A percentile compares a stretch with the other conserved stretches of the same genome.
Evolutionary conservation across 2,113 vertebrate genomes (phyloP).

Genomic region (Menidia beryllina): DNA sequence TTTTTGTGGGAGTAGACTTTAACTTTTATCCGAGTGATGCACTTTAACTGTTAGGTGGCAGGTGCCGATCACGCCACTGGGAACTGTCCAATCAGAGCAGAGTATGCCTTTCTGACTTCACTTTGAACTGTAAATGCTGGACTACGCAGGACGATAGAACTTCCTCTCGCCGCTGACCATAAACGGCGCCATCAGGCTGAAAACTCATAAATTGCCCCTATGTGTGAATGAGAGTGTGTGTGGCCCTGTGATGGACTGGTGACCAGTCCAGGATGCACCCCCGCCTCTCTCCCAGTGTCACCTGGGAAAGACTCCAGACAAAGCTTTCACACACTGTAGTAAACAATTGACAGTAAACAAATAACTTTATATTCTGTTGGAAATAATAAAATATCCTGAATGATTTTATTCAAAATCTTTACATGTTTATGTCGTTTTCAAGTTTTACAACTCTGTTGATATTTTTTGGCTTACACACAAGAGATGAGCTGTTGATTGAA

Average conservation of each 20-base stretch:
- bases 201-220: too few relatives aligned
- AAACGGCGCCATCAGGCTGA: too few relatives aligned
- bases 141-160: too few relatives aligned
- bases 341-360: not conserved
- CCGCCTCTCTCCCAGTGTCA: too few relatives aligned
- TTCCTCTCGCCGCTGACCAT: too few relatives aligned
- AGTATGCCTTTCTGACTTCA: too few relatives aligned
- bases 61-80: not conserved
- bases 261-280: too few relatives aligned
- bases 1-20: not conserved
- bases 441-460: slow-evolving; percentile 61
- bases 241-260: too few relatives aligned
- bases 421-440: slow-evolving; percentile 58
- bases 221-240: too few relatives aligned
- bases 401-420: slow-evolving; percentile 74
- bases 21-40: not conserved
- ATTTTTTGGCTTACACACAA: slow-evolving; percentile 74
- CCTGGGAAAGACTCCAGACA: too few relatives aligned
- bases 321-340: not conserved
- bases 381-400: slow-evolving; percentile 40
- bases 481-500: slow-evolving; percentile 40
- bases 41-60: not conserved
- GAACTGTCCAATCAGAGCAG: not conserved
- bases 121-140: too few relatives aligned
- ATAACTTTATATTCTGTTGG: not conserved